phyloP scores from a whole-genome alignment of 2,888 invertebrate species.

The Onchidella celtica region DNA sequence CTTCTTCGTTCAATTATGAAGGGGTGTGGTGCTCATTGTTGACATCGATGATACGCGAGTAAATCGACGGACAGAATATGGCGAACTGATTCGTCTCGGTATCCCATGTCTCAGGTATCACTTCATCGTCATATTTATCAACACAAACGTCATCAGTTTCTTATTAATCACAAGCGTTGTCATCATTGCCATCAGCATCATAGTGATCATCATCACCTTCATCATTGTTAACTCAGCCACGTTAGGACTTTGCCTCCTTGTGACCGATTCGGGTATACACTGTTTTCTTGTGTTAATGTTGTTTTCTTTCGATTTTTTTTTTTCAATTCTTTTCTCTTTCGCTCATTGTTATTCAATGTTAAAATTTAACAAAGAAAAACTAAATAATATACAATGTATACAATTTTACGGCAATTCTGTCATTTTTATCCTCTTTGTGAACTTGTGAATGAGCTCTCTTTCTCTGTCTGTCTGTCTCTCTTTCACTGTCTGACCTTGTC shows the following conservation, averaged over 20 bases:
- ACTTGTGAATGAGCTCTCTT: background rate
- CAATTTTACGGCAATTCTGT: no score
- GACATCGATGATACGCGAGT: no score
- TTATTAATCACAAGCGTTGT: background rate
- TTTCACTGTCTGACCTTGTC: no score
- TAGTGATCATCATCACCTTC: constrained; percentile 3
- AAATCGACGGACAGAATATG: no score
- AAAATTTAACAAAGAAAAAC: background rate
- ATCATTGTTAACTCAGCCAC: background rate
- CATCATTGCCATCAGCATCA: background rate
- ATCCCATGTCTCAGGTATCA: no score
- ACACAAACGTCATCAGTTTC: background rate
- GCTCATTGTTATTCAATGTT: constrained; percentile 23
- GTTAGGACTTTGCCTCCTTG: constrained; percentile 7
- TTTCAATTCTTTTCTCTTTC: no score
- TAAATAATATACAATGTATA: constrained; percentile 22
- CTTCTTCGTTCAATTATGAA: no score
- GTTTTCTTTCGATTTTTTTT: no score
- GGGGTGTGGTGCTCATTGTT: no score
- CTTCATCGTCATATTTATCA: background rate
- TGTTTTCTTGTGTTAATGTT: no score
- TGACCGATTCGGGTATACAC: constrained; percentile 4
- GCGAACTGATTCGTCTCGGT: no score
- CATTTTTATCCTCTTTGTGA: background rate
- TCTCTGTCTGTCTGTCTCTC: no score